phyloP scores from a whole-genome alignment of 2,888 invertebrate species.

The Adelphocoris suturalis region DNA sequence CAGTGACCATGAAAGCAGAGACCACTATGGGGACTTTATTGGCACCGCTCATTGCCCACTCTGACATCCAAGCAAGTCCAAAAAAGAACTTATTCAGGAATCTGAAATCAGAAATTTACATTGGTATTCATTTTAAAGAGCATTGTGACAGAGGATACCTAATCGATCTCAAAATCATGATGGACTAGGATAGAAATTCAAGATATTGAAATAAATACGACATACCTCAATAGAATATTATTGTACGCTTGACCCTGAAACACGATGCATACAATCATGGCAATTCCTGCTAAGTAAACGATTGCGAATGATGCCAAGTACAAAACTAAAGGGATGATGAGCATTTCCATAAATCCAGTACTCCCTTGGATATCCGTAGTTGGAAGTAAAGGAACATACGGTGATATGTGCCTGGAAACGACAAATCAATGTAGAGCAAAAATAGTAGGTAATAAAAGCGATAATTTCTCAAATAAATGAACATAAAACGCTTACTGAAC shows the following conservation, averaged over 20 bases:
- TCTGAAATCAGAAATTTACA: slow-evolving; percentile 77
- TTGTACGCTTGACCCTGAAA: slow-evolving; percentile 86
- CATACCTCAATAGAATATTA: slow-evolving; percentile 84
- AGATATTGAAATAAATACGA: no score
- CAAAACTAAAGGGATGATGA: slow-evolving; percentile 82
- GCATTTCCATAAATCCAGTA: slow-evolving; percentile 71
- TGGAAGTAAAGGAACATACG: slow-evolving; percentile 71
- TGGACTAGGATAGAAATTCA: no score
- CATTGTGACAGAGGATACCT: no score
- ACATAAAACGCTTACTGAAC: slow-evolving; percentile 79
- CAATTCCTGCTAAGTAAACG: slow-evolving; percentile 81
- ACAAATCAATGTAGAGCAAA: background rate
- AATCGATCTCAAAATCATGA: no score
- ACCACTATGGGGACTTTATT: slow-evolving; percentile 86
- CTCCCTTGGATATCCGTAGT: slow-evolving; percentile 74
- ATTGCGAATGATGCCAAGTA: slow-evolving; percentile 83
- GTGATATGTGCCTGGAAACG: slow-evolving; percentile 44
- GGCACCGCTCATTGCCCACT: slow-evolving; percentile 84
- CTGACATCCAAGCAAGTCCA: slow-evolving; percentile 80
- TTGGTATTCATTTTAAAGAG: no score
- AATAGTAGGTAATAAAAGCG: background rate
- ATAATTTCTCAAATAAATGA: no score
- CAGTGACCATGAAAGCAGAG: slow-evolving; percentile 83
- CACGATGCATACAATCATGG: slow-evolving; percentile 81
- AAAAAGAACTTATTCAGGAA: slow-evolving; percentile 80